phyloP scores from a whole-genome alignment of 2,113 vertebrate species.

The Otus sunia region DNA sequence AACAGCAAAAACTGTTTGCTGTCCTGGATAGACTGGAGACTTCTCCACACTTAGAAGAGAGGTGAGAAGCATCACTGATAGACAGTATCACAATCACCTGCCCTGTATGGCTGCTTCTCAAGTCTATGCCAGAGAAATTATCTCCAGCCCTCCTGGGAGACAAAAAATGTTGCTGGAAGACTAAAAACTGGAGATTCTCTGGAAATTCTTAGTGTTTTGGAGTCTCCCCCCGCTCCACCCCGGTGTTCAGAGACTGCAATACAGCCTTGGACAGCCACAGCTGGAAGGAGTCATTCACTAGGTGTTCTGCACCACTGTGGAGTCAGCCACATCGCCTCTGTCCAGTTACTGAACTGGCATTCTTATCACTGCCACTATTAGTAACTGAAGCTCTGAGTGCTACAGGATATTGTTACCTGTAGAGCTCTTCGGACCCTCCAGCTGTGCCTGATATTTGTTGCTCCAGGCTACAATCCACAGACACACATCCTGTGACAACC shows the following conservation, averaged over 20 bases:
- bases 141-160: neutral
- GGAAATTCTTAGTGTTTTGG: neutral
- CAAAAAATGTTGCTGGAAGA: neutral
- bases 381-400: neutral
- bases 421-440: neutral
- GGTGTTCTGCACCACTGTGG: accelerated
- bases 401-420: no score
- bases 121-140: neutral
- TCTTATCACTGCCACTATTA: neutral
- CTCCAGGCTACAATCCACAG: neutral
- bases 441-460: neutral
- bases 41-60: neutral
- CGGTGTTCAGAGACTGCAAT: neutral
- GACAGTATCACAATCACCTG: neutral
- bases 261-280: neutral
- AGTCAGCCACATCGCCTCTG: neutral
- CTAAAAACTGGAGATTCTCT: neutral
- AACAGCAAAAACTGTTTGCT: neutral
- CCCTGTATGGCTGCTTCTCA: neutral
- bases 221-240: neutral
- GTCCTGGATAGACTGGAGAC: no score
- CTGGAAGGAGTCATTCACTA: neutral
- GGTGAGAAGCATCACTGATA: neutral
- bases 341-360: neutral
- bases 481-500: neutral